Conservation (phyloP, 2,113 vertebrate genomes). For the Oostethus manadensis region DNA sequence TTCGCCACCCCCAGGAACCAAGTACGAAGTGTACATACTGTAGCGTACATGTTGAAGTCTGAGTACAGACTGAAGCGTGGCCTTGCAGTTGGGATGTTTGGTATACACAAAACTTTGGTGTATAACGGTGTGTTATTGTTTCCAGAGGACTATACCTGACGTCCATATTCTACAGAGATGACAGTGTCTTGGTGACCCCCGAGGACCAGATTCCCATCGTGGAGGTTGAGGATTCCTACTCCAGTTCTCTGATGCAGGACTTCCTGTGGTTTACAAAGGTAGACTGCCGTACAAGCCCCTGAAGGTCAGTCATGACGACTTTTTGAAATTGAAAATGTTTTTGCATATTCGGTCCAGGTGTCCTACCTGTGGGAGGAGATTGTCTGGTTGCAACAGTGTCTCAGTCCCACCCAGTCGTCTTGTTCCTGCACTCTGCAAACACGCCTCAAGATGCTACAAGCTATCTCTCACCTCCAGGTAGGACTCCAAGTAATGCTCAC, state of each 20-base stretch:
- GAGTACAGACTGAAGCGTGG: too few relatives aligned
- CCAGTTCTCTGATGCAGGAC: constrained; percentile 86
- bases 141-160: constrained; percentile 82
- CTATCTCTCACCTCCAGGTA: constrained; percentile 83
- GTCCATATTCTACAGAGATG: constrained; percentile 83
- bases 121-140: neutral
- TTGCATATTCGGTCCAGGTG: constrained; percentile 62
- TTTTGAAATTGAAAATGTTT: neutral
- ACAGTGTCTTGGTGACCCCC: constrained; percentile 82
- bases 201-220: constrained; percentile 89
- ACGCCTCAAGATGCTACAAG: constrained; percentile 84
- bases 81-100: neutral
- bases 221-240: constrained; percentile 85
- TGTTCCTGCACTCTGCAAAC: constrained; percentile 87
- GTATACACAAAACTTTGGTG: neutral
- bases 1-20: too few relatives aligned
- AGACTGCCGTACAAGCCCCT: neutral
- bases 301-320: neutral
- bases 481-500: neutral
- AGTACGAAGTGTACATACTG: too few relatives aligned
- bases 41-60: too few relatives aligned
- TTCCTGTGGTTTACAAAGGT: constrained; percentile 94
- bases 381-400: constrained; percentile 82
- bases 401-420: constrained; percentile 78
- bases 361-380: constrained; percentile 88